Evolutionary conservation across 92 coral and sea anemone genomes (phyloP), one percentile per base, ranked within the genome.

Genomic region (Parazoanthus swiftii): DNA sequence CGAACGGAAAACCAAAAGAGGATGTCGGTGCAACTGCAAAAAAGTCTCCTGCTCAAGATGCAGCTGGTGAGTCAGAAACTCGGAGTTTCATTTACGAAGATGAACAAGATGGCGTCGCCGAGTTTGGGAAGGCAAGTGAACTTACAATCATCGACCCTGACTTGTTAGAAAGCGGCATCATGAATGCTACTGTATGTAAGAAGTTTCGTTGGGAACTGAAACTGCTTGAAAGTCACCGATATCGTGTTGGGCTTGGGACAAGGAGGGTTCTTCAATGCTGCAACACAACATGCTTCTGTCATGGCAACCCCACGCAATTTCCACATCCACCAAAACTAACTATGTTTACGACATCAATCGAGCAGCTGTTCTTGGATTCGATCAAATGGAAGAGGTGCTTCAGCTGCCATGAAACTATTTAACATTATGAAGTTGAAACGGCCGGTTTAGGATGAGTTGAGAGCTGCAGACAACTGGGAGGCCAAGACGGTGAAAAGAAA

Each of bases 351-450:
- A 82, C 29, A 14, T 59, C 25, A 82, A 82, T 29, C 43, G 76
- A 20, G 86, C 86, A 2, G n/a, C 75, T 43, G 86, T 82, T 82
- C 20, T 35, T 35, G 86, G 86, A 35, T 59, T 58, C 74, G 76
- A 21, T 68, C 86, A 0, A 51, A 25, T 51, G 76, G 86, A 48
- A 33, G 74, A 82, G 48, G 86, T 21, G 44, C 48, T 16, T 82
- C 75, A 51, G 58, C 58, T 51, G 58, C 58, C 16, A 51, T 51
- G 58, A 7, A 51, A 9, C 11, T 51, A 51, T 51, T 51, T 51
- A 11, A 39, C 39, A 71, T 71, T 25, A 71, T 71, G 76, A 71
- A 71, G 16, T 26, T 71, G 76, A 26, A 25, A 9, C 33, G 36
- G 37, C 75, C 38, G 29, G 75, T 70, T 29, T 29, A 29, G 33